phyloP scores from a whole-genome alignment of 2,113 vertebrate species.

The Irena cyanogastra region DNA sequence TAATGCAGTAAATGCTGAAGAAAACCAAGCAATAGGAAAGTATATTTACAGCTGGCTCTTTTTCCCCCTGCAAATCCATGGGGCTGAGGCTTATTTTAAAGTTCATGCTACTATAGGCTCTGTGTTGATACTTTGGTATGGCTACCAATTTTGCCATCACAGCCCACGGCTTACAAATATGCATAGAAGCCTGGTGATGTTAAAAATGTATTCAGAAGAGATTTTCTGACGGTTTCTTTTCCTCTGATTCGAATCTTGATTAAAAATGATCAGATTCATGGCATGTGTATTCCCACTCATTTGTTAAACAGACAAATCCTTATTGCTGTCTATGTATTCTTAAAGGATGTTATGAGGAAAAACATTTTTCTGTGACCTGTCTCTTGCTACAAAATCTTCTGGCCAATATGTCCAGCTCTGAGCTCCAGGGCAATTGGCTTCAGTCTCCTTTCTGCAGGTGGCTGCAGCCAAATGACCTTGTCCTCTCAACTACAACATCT shows the following conservation, averaged over 20 bases:
- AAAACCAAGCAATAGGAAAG: background rate
- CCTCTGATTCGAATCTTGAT: background rate
- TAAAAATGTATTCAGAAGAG: background rate
- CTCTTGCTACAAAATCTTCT: background rate
- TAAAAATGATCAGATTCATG: background rate
- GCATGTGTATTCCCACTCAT: background rate
- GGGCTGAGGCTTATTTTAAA: background rate
- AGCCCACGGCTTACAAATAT: background rate
- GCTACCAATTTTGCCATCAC: background rate
- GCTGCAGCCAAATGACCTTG: slow-evolving; percentile 6
- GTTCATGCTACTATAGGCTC: background rate
- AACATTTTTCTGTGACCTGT: background rate
- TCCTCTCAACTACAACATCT: background rate
- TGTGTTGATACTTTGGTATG: background rate
- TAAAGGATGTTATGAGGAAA: background rate
- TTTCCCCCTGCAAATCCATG: background rate
- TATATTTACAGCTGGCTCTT: background rate
- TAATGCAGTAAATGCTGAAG: background rate
- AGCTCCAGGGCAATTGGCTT: background rate
- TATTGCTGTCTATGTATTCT: background rate
- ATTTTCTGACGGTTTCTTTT: background rate
- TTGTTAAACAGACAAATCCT: background rate
- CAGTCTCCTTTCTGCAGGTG: background rate
- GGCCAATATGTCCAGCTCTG: background rate
- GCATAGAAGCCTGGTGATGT: background rate